Base-by-base conservation (phyloP, 2,797 vertebrate species). In the Anguilla marmorata region DNA sequence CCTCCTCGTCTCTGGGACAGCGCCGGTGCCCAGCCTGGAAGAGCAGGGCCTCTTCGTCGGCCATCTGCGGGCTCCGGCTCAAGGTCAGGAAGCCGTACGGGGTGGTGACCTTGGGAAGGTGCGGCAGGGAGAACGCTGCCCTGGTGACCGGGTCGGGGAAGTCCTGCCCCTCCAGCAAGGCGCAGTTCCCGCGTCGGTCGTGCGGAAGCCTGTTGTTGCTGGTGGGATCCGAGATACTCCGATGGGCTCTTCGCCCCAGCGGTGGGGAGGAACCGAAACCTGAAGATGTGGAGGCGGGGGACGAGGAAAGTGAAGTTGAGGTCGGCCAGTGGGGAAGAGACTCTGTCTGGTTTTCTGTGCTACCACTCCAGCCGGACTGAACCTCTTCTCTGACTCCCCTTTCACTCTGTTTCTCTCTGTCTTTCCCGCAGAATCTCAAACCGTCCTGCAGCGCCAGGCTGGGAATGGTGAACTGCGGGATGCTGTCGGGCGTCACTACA, bases 11-110 rank as follows among this genome's bases (percentile, higher is more conserved):
- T 6, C 86, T 93, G 80, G 88, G 0, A 0, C 87, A 85, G 9
- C 91, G 92, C 7, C 91, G 91, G 0, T 85, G 90, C 45, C 93
- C 93, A 0, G 86, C 86, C 86, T 94, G 94, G 89, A 90, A 96
- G 94, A 97, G 96, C 0, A 98, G 94, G 0, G 94, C 96, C 90
- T 98, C 96, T 92, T 98, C 97, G 52, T 94, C 96, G 19, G 89
- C 94, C 92, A 97, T 96, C 50, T 95, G 96, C 3, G 96, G 97
- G 84, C 96, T 98, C 88, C 97, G 95, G 85, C 95, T 96, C 86
- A 97, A 74, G 0, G 95, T 94, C 19, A 97, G 69, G 89, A 98
- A 98, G 37, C 96, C 96, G 0, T 96, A 96, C 0, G 95, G 93
- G 2, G 95, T 96, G 90, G 95, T 96, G 91, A 96, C 93, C 92